A percentile compares a stretch with the other conserved stretches of the same genome.
These are phyloP conservation scores for Neoniphon sammara DNA, from an alignment of 2,797 vertebrate species.

Conservation along the genomic window DNA sequence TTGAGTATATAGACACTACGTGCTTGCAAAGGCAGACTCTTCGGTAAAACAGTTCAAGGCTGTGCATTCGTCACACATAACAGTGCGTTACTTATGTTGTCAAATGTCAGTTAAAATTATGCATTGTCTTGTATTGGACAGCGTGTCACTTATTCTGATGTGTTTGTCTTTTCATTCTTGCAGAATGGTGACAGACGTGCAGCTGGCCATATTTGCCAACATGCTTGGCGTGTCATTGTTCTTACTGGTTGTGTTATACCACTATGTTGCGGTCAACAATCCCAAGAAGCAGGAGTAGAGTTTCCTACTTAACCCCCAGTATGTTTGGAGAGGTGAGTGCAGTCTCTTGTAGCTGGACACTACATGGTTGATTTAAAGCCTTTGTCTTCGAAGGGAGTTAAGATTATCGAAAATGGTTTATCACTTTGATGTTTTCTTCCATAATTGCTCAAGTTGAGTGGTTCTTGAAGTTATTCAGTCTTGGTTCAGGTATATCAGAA, in stretches of 20 bases:
- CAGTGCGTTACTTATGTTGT: no score
- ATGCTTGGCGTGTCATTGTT: constrained; percentile 97
- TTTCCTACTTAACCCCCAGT: neutral
- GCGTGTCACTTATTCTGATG: no score
- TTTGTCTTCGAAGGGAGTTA: neutral
- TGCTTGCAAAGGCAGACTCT: no score
- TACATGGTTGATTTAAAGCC: neutral
- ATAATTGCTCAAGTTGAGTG: neutral
- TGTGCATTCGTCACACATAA: no score
- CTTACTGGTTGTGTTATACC: constrained; percentile 94
- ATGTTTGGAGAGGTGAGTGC: constrained; percentile 51
- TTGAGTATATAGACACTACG: no score
- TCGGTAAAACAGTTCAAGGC: no score
- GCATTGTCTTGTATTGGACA: no score
- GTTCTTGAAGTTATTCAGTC: no score
- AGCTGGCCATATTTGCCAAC: constrained; percentile 98
- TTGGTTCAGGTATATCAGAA: no score
- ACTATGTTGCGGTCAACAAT: constrained; percentile 99
- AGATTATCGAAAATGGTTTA: neutral
- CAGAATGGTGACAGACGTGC: constrained; percentile 98
- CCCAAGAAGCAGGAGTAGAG: constrained; percentile 93
- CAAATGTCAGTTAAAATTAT: no score
- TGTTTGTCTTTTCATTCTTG: neutral
- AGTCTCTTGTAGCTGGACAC: neutral
- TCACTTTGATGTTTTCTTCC: neutral